Evolutionary conservation across 92 coral and sea anemone genomes (phyloP).

Genomic region (Porites rus): DNA sequence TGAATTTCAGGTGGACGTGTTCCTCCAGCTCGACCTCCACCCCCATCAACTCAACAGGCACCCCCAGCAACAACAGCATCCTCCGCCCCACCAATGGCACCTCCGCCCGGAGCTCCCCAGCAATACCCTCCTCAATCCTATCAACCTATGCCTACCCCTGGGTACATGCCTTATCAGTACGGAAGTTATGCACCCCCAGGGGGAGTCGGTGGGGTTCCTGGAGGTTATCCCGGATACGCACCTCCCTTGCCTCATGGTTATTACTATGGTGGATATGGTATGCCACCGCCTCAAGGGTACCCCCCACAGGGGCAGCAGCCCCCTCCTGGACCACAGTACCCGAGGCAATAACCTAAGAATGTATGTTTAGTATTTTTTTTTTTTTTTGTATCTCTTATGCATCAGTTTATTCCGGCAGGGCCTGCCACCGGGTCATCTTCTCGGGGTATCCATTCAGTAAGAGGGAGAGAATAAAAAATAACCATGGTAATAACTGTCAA

Average conservation of each 20-base stretch:
- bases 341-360: constrained; percentile 7
- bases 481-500: too few species aligned
- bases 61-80: constrained; percentile 54
- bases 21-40: constrained; percentile 90
- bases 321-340: constrained; percentile 58
- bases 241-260: constrained; percentile 82
- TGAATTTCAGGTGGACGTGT: constrained; percentile 58
- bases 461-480: too few species aligned
- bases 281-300: constrained; percentile 83
- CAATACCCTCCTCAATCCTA: constrained; percentile 69
- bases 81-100: constrained; percentile 54
- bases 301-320: constrained; percentile 87
- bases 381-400: background rate
- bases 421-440: too few species aligned
- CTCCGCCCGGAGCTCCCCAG: constrained; percentile 65
- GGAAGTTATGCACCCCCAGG: constrained; percentile 93
- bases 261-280: constrained; percentile 65
- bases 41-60: constrained; percentile 58
- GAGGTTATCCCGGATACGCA: constrained; percentile 72
- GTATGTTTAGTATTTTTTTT: background rate
- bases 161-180: constrained; percentile 83
- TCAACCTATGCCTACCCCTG: constrained; percentile 95
- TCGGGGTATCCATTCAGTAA: too few species aligned
- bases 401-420: too few species aligned
- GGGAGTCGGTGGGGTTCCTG: constrained; percentile 80